These are phyloP conservation scores for Sthenelais limicola DNA, from an alignment of 2,888 invertebrate genomes.

Conservation along the genomic window DNA sequence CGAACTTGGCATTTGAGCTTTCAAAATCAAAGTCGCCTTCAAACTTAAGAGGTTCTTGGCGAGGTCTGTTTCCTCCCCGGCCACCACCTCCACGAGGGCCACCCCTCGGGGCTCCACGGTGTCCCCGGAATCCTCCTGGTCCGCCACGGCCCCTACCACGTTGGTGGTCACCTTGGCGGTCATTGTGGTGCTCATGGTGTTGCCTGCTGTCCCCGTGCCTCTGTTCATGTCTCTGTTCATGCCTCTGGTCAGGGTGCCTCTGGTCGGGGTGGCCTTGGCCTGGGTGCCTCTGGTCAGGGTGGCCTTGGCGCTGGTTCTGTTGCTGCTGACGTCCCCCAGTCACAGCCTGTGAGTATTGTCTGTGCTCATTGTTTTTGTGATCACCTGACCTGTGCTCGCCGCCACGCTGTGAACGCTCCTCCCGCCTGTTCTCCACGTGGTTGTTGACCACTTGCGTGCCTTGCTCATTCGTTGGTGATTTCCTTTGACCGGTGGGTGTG, in stretches of 20 bases:
- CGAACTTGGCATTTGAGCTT: conserved; percentile 97
- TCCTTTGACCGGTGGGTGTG: conserved; percentile 43
- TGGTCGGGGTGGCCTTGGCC: conserved; percentile 13
- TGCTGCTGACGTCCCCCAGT: conserved; percentile 45
- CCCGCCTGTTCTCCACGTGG: conserved; percentile 19
- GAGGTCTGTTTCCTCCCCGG: conserved; percentile 47
- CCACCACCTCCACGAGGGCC: conserved; percentile 47
- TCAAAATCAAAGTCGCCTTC: conserved; percentile 99
- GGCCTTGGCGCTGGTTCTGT: conserved; percentile 37
- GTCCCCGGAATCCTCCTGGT: conserved; percentile 42
- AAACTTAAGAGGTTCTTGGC: conserved; percentile 80
- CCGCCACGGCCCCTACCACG: not conserved
- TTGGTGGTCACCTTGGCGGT: conserved; percentile 1
- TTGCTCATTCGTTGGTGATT: conserved; percentile 41
- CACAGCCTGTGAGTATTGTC: conserved; percentile 15
- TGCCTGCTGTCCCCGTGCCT: not conserved
- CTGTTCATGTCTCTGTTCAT: conserved; percentile 7
- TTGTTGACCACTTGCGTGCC: conserved; percentile 22
- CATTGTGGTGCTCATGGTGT: conserved; percentile 7
- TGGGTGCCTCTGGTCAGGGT: conserved; percentile 8
- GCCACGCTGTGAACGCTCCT: not conserved
- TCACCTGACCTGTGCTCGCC: not conserved
- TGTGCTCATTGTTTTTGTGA: not conserved
- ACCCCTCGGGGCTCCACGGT: conserved; percentile 46
- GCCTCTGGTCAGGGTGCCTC: conserved; percentile 15